Evolutionary conservation across 2,113 vertebrate genomes (phyloP), one percentile per base, ranked within the genome.

Genomic region (Lophius piscatorius): DNA sequence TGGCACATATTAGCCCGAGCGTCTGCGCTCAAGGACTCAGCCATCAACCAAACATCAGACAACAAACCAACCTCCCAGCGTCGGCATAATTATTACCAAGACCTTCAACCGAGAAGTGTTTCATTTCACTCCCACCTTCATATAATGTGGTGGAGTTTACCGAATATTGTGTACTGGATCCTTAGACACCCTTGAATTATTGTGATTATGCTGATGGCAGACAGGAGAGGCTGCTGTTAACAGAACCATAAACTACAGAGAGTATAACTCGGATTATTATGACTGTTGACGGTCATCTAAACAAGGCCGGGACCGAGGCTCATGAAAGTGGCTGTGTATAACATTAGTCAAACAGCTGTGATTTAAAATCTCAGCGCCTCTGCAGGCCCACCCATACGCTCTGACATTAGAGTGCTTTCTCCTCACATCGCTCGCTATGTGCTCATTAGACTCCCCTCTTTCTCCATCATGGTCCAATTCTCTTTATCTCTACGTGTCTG

Each of bases 301-400:
- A 89, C 87, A 87, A 77, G 78, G 76, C 80, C 6, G 8, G 63
- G 42, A 45, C 70, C 29, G 31, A 65, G 49, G 45, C 60, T 48
- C 67, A 65, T 63, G 49, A 76, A 61, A 86, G 75, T 59, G 67
- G 47, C 47, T 80, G 78, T 84, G 80, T 86, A 83, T 52, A 84
- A 48, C 70, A 76, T 33, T 41, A 70, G 78, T 83, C 69, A 84
- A 79, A 89, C 80, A 82, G 66, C 60, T 38, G 33, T 80, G 49
- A 85, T 76, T 87, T 68, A 81, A 78, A 24, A 76, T 68, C 49
- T 67, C 52, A 69, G 48, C 36, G 64, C 29, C 61, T 71, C 31
- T 34, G 39, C 12, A 13, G 62, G 88, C 76, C 88, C 88, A 87
- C 88, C 85, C 88, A 90, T 72, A 77, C 60, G 82, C 80, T 69